Conservation (phyloP, 2,797 vertebrate species). For the Clarias laeviceps region DNA sequence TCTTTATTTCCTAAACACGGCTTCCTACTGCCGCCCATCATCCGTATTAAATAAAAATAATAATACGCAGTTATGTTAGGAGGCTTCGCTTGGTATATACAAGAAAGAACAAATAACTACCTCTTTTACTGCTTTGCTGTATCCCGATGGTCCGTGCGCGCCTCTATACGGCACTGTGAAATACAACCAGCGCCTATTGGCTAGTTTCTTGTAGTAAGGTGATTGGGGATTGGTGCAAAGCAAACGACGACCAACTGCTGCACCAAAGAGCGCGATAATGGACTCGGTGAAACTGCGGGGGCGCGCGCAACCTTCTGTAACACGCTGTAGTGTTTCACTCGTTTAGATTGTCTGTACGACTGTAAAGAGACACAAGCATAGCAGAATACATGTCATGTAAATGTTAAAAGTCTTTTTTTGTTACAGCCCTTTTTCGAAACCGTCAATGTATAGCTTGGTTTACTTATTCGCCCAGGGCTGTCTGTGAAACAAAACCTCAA, state of each 20-base stretch:
- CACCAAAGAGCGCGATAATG: conserved; percentile 48
- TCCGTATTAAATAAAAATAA: too few species aligned
- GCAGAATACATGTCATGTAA: background rate
- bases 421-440: background rate
- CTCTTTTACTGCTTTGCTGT: conserved; percentile 17
- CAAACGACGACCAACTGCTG: conserved; percentile 25
- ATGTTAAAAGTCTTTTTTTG: too few species aligned
- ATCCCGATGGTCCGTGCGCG: conserved; percentile 41
- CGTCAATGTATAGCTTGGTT: background rate
- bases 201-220: conserved; percentile 14
- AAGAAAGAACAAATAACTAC: conserved; percentile 39
- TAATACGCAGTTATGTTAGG: background rate
- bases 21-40: background rate
- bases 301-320: background rate
- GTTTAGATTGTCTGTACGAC: background rate
- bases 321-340: fast-evolving
- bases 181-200: conserved; percentile 40
- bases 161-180: background rate
- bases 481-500: conserved; percentile 25
- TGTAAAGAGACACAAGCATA: background rate
- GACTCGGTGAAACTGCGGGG: background rate
- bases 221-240: conserved; percentile 27
- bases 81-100: background rate
- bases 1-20: background rate
- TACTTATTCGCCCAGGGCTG: background rate